Evolutionary conservation across 2,888 invertebrate species (phyloP), one percentile per base, ranked within the genome.

Genomic region (Papilio demoleus): DNA sequence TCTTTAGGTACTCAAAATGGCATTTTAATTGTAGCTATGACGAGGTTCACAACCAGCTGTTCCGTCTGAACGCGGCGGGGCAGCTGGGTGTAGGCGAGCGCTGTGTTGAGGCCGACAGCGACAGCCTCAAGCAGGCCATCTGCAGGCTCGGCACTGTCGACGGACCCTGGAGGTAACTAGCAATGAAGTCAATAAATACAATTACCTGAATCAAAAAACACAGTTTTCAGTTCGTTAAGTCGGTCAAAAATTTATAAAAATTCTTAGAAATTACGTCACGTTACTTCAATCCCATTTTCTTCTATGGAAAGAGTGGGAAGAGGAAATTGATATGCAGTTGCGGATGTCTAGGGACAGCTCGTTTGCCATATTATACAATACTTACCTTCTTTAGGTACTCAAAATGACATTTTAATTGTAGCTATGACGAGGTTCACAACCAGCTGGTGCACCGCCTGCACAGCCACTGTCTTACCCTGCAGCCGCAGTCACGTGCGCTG

Each of bases 91-190:
- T n/a, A n/a, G n/a, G n/a, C n/a, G n/a, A n/a, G n/a, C 94, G 99
- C 58, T 99, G 99, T 82, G 95, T 99, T 9, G 97, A 98, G 81
- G 97, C 97, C 0, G 97, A 97, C 84, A 93, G 95, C 0, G 96
- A 97, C 81, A 96, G 96, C 47, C 94, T 99, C 17, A 98, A 97
- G 87, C 94, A 99, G 72, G 96, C 97, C 34, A 97, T 97, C 81
- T 99, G 99, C 87, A 94, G 97, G 64, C 11, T 56, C 31, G 14
- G 38, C 14, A 38, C 14, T 38, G 14, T 14, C 14, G 31, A 31
- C 6, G 31, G 31, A 31, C 31, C 31, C 31, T 31, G 99, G 99
- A 94, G 96, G 81, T 90, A 65, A n/a, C n/a, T n/a, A n/a, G n/a
- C n/a, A n/a, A n/a, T n/a, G n/a, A n/a, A n/a, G n/a, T n/a, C n/a